Base-by-base conservation (phyloP, 2,797 vertebrate species). In the Mormyrus hasselquistii region DNA sequence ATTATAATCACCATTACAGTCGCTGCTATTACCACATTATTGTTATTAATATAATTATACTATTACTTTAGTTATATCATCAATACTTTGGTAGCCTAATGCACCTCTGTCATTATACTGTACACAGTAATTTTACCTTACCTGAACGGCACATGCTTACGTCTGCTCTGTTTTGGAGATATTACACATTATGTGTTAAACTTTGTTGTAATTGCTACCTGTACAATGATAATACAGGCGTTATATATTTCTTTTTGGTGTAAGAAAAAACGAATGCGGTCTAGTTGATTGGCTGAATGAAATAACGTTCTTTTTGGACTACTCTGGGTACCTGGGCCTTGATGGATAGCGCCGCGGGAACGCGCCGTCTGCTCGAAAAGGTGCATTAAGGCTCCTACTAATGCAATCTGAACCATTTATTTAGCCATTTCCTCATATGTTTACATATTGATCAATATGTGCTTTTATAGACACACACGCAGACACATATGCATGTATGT, bases 331-430 rank as follows among this genome's bases (percentile, higher is more conserved):
- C 44, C 55, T 69, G 82, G n/a, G 41, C 34, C 47, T n/a, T 49
- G 82, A 85, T 52, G 57, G 57, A 69, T 14, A 65, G 82, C 84
- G 62, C 82, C 88, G 49, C 57, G 88, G 88, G 29, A 89, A 52
- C 47, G 16, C 79, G 38, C 69, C 38, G 52, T 82, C 57, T 22
- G 38, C 53, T 49, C 19, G 41, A 57, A 47, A 47, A 50, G 44
- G 62, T 34, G 55, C 88, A 89, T 86, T 89, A 85, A n/a, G 47
- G 57, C 79, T 52, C 38, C 3, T 62, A 22, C 82, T 86, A 84
- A 86, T 86, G 82, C 82, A 85, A 69, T 85, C 57, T 29, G 14
- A 16, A 86, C 25, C 34, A 69, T 69, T 89, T 50, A 85, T 57
- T 62, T 44, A 6, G 29, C 59, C 79, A 62, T 49, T 85, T 85